phyloP scores from a whole-genome alignment of 2,888 invertebrate genomes.

The Hyposoter didymator region DNA sequence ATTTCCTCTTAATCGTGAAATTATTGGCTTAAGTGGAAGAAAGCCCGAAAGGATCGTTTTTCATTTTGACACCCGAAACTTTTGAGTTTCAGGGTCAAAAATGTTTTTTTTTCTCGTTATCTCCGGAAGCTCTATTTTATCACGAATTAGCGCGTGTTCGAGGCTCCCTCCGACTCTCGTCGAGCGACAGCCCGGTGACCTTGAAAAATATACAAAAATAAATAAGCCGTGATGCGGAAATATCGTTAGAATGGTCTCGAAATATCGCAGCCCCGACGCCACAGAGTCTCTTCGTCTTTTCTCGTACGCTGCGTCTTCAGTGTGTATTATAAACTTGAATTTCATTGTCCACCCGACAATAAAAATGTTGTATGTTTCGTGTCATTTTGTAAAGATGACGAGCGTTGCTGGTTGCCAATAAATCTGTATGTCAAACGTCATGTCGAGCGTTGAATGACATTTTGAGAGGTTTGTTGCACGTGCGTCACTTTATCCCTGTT shows the following conservation, averaged over 20 bases:
- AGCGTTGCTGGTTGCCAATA: not conserved
- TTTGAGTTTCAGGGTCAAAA: not conserved
- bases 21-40: not conserved
- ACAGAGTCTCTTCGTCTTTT: conserved; percentile 32
- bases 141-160: conserved; percentile 26
- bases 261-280: conserved; percentile 48
- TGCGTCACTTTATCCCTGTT: not conserved
- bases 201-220: conserved; percentile 60
- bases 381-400: not conserved
- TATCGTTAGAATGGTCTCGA: conserved; percentile 53
- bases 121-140: conserved; percentile 5
- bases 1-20: not conserved
- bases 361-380: not conserved
- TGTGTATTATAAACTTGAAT: not conserved
- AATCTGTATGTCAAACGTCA: not conserved
- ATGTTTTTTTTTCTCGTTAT: conserved; percentile 3
- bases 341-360: conserved; percentile 49
- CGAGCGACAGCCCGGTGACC: conserved; percentile 43
- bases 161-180: not conserved
- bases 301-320: conserved; percentile 39
- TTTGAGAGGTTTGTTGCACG: not conserved
- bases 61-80: not conserved
- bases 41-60: not conserved
- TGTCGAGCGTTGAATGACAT: not conserved
- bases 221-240: conserved; percentile 60